Base-by-base conservation (phyloP, 2,797 vertebrate genomes). In the Myiotriccus ornatus region DNA sequence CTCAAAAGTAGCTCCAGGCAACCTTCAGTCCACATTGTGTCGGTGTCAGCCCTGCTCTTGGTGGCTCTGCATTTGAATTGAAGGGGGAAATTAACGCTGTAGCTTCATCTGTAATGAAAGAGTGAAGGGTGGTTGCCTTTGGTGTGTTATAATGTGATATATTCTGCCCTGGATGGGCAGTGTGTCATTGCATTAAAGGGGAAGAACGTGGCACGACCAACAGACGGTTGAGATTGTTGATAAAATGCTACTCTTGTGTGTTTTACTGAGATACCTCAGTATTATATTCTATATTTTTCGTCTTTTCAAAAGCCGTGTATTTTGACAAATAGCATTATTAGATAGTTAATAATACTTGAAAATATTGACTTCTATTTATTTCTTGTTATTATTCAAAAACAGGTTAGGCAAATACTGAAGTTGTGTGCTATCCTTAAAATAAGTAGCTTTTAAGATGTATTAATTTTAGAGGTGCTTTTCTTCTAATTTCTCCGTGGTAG, bases 381-480 rank as follows among this genome's bases (percentile, higher is more conserved):
- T 79, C 37, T 43, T 41, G 9, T 37, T n/a, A 1, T 56, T 83
- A 32, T 43, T 70, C 12, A n/a, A 35, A 39, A 89, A 8, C 12
- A 41, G 60, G 6, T 32, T 34, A 27, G 39, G 27, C 34, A 80
- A 75, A 71, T 78, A 32, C 56, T 44, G 1, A 69, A 55, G 25
- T 9, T 43, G 1, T 22, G 2, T 75, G 14, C 11, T 8, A 1
- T 50, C 76, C 55, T 44, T 49, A 22, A 81, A 81, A 15, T 21
- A 1, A 2, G 0, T 68, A 37, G 4, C n/a, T 71, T 83, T 49
- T 16, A 44, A 67, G 20, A 34, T 5, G 0, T 52, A 10, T 67
- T 76, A 5, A 56, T 46, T 65, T 67, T 47, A 34, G 30, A 62
- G 49, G 24, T 60, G 0, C 22, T 77, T 86, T 80, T 68, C 7